A percentile compares a stretch with the other conserved stretches of the same genome.
Conservation (phyloP, 2,797 vertebrate species). For the Setipinna tenuifilis region DNA sequence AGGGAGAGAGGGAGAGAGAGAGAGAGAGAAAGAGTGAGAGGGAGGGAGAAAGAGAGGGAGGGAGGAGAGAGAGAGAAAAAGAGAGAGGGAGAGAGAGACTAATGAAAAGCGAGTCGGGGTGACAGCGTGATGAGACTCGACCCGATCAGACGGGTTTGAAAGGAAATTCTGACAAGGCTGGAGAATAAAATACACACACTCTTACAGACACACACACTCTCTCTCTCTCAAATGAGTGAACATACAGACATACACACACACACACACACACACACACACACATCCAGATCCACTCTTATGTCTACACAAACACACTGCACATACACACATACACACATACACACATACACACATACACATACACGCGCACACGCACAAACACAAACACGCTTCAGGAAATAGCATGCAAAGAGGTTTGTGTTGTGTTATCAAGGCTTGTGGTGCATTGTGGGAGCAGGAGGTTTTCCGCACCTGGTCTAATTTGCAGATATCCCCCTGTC, state of each 20-base stretch:
- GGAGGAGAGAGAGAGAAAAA: slow-evolving; percentile 35
- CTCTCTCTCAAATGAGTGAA: slow-evolving; percentile 48
- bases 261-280: slow-evolving; percentile 36
- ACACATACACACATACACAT: slow-evolving; percentile 52
- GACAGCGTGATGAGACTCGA: slow-evolving; percentile 91
- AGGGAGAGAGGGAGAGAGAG: slow-evolving; percentile 27
- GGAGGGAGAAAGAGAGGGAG: slow-evolving; percentile 36
- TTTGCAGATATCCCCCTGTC: slow-evolving; percentile 74
- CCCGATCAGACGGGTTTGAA: slow-evolving; percentile 92
- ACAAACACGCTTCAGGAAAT: slow-evolving; percentile 71
- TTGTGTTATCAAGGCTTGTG: slow-evolving; percentile 75
- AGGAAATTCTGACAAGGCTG: slow-evolving; percentile 87
- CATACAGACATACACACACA: slow-evolving; percentile 29
- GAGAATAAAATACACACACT: slow-evolving; percentile 63
- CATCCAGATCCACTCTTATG: neutral
- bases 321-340: slow-evolving; percentile 41
- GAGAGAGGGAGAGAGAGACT: slow-evolving; percentile 70
- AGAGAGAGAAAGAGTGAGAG: slow-evolving; percentile 43
- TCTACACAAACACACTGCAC: slow-evolving; percentile 44
- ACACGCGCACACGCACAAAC: slow-evolving; percentile 42
- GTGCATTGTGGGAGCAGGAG: slow-evolving; percentile 56
- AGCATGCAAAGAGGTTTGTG: slow-evolving; percentile 64
- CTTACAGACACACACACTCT: slow-evolving; percentile 46
- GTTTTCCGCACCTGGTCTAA: slow-evolving; percentile 66
- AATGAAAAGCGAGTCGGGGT: slow-evolving; percentile 87